Conservation (phyloP, 2,797 vertebrate species). For the Paramormyrops hopkinsi region DNA sequence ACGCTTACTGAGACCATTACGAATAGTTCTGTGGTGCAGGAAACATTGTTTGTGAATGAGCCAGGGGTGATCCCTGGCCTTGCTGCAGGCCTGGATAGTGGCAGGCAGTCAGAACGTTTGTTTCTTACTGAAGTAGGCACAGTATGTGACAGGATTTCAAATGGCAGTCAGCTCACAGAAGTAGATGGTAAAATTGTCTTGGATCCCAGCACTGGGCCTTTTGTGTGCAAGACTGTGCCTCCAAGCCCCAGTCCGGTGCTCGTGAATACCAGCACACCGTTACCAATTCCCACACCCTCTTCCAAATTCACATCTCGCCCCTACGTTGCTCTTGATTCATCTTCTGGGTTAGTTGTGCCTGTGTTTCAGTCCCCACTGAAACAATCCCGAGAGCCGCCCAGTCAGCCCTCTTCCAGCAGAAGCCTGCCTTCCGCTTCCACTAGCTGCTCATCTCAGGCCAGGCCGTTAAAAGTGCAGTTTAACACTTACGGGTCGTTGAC, state of each 20-base stretch:
- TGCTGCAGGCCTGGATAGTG: slow-evolving; percentile 30
- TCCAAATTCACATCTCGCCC: slow-evolving; percentile 27
- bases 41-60: slow-evolving; percentile 5
- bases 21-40: slow-evolving; percentile 22
- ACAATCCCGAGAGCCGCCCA: not conserved
- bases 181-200: slow-evolving; percentile 40
- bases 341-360: not conserved
- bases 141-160: slow-evolving; percentile 41
- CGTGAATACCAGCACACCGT: not conserved
- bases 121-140: slow-evolving; percentile 28
- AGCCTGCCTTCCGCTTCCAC: not conserved
- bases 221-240: slow-evolving; percentile 35
- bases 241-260: slow-evolving; percentile 37
- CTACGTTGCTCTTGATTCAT: slow-evolving; percentile 5
- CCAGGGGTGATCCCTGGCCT: slow-evolving; percentile 18
- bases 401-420: not conserved
- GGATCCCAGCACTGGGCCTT: slow-evolving; percentile 50
- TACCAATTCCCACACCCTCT: not conserved
- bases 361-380: not conserved
- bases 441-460: not conserved
- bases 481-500: not conserved
- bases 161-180: slow-evolving; percentile 29
- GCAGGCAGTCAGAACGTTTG: not conserved
- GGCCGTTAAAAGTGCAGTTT: not conserved
- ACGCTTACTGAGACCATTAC: slow-evolving; percentile 24